Percentiles rank a stretch among this genome's conserved stretches.
These are phyloP conservation scores for Anableps anableps DNA, from an alignment of 2,797 vertebrate species.

Conservation along the genomic window DNA sequence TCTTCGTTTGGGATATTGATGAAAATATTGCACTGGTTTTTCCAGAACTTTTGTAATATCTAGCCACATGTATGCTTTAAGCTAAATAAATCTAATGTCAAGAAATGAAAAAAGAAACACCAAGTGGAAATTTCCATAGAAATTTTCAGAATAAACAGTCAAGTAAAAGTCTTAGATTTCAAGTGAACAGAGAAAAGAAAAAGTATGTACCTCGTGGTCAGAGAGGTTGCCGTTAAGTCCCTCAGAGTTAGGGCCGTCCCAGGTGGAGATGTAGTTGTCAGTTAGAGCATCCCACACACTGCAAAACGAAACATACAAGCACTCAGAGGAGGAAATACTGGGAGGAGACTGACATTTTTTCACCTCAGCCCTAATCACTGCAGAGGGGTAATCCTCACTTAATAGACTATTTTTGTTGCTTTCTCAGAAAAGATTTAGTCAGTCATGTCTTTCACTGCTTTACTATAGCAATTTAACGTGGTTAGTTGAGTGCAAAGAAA, in stretches of 20 bases:
- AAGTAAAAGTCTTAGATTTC: not conserved
- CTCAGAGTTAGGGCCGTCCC: slow-evolving; percentile 86
- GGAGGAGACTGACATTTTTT: slow-evolving; percentile 3
- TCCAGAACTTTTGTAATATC: not conserved
- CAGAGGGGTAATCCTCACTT: too few relatives aligned
- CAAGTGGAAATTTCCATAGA: not conserved
- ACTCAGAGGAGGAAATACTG: not conserved
- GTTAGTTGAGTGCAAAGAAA: not conserved
- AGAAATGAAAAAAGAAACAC: not conserved
- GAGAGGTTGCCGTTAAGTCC: slow-evolving; percentile 89
- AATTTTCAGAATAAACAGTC: not conserved
- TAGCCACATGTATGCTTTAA: not conserved
- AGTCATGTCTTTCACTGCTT: too few relatives aligned
- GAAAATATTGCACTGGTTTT: not conserved
- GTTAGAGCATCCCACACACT: slow-evolving; percentile 96
- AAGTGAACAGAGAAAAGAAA: not conserved
- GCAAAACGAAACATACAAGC: slow-evolving; percentile 53
- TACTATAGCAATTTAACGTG: too few relatives aligned
- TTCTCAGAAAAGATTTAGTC: too few relatives aligned
- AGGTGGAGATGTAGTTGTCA: slow-evolving; percentile 92
- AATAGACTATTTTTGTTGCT: too few relatives aligned
- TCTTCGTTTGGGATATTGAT: not conserved
- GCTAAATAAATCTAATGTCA: not conserved
- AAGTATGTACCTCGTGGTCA: slow-evolving; percentile 85
- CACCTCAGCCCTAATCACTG: too few relatives aligned